Evolutionary conservation across 2,113 vertebrate species (phyloP), one percentile per base, ranked within the genome.

Genomic region (Haemorhous mexicanus): DNA sequence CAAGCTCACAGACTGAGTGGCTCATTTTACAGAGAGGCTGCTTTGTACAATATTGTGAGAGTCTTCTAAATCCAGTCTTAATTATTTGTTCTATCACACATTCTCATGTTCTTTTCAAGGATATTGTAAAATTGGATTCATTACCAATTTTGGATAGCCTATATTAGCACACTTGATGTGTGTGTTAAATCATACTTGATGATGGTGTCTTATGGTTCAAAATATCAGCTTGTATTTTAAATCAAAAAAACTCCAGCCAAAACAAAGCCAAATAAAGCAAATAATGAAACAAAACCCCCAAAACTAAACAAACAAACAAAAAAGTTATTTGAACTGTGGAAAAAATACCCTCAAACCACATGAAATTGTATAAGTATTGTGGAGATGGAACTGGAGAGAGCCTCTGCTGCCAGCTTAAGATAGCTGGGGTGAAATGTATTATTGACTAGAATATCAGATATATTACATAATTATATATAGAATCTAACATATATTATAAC

Each of bases 241-340:
- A 37, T 27, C 14, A 0, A 16, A 41, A 53, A 30, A 8, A n/a
- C 11, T 8, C 5, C 7, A 64, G 2, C 6, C 32, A 32, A 72
- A 49, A 18, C 5, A 88, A 52, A 44, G 5, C 11, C 24, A 46
- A 27, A 28, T 13, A 41, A 47, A 39, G 13, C 9, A n/a, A 49
- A 41, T 3, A 47, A 28, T 0, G 0, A 56, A 72, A 32, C 2
- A 7, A 33, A 33, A 3, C 1, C 8, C 10, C 3, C 33, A 24
- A 44, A 74, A 27, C 8, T 8, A 50, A 73, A 13, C 2, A 28
- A 80, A 33, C 3, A 43, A 43, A 10, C 26, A 21, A 49, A n/a
- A 13, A 56, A 26, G 2, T 32, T 75, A 35, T 32, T 46, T 64
- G 11, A 63, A 20, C 28, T 33, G 32, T 79, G 24, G 7, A 59